Evolutionary conservation across 2,888 invertebrate species (phyloP), one percentile per base, ranked within the genome.

Genomic region (Linnaemya vulpina): DNA sequence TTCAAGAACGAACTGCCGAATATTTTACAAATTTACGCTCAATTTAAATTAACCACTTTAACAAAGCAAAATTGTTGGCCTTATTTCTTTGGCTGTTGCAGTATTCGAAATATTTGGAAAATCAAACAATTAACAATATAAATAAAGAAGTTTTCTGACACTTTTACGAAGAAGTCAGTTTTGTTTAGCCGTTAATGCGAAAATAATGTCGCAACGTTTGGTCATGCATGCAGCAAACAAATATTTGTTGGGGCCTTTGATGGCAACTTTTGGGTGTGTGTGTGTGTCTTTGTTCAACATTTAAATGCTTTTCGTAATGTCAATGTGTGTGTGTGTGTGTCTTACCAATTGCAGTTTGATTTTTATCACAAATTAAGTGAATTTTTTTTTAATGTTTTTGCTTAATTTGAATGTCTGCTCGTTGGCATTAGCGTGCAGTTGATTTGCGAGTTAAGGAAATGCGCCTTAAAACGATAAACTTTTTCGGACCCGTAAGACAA

Each of bases 341-440:
- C 25, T 58, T 53, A 53, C 65, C 77, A 77, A 81, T 81, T 84
- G 68, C 77, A 74, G 77, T 63, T 77, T 68, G 81, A 77, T 84
- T 81, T 84, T 76, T 81, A 84, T 81, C 80, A 68, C 62, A 77
- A 81, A 77, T 84, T 81, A 81, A 84, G 63, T 81, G 79, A 75
- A 75, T 75, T 71, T 79, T 80, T 75, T 53, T 63, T 55, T 20
- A 71, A 62, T 65, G 43, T 49, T 67, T 73, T 30, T 71, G 58
- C 20, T 74, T 40, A 65, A 40, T 75, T 75, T 38, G 35, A 60
- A 73, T 58, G 46, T 17, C n/a, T 38, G 22, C 10, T 17, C 17
- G 25, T 38, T 63, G 40, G 53, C 22, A 74, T 51, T 74, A 63
- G 40, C 25, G 0, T 3, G 40, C 38, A 30, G 9, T 51, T 25